These are phyloP conservation scores for Nibea albiflora DNA, from an alignment of 2,113 vertebrate species.

Conservation along the genomic window DNA sequence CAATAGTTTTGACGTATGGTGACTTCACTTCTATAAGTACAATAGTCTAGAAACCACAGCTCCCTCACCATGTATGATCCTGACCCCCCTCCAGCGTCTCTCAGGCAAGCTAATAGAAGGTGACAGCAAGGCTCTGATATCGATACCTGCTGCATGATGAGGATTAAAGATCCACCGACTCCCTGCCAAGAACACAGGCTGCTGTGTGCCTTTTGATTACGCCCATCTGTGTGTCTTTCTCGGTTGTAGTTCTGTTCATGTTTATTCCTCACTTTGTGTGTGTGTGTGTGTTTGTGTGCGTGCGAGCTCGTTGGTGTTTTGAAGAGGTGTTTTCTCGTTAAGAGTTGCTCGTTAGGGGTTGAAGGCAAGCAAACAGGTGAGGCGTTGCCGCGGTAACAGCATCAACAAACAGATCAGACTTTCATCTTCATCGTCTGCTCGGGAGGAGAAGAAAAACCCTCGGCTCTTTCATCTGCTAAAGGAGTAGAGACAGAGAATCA, in stretches of 20 bases:
- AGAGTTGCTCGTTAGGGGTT: constrained; percentile 69
- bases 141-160: constrained; percentile 93
- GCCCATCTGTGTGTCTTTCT: neutral
- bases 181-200: constrained; percentile 54
- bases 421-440: constrained; percentile 69
- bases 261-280: neutral
- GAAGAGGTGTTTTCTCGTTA: constrained; percentile 74
- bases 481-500: constrained; percentile 39
- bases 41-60: neutral
- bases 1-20: too few relatives aligned
- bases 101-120: constrained; percentile 87
- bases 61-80: neutral
- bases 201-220: constrained; percentile 44
- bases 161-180: constrained; percentile 74
- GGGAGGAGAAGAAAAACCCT: constrained; percentile 61
- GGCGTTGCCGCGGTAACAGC: constrained; percentile 59
- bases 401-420: constrained; percentile 66
- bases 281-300: neutral
- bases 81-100: constrained; percentile 48
- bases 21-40: neutral
- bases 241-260: constrained; percentile 15
- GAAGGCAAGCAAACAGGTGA: constrained; percentile 72
- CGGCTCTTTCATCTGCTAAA: constrained; percentile 67
- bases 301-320: constrained; percentile 37
- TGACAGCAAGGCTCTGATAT: constrained; percentile 93